Percentiles rank a stretch among this genome's conserved stretches.
These are phyloP conservation scores for Oxyruncus cristatus DNA, from an alignment of 2,113 vertebrate genomes.

Conservation along the genomic window DNA sequence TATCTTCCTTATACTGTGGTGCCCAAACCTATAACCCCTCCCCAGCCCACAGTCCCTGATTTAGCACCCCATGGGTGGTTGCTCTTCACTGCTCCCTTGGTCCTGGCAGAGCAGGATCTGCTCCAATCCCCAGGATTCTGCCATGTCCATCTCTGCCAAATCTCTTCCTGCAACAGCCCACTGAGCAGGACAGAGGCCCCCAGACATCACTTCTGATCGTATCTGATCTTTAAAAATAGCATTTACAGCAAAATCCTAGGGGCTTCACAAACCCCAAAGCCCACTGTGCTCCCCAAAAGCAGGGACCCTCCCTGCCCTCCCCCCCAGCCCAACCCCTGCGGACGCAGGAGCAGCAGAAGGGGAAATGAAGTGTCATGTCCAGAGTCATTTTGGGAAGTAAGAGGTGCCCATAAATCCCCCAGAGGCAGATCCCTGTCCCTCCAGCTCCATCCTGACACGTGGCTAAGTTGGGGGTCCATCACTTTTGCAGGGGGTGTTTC, in stretches of 20 bases:
- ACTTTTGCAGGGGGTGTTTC: not conserved
- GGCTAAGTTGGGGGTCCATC: rapidly evolving
- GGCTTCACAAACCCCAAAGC: rapidly evolving
- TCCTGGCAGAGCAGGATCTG: not conserved
- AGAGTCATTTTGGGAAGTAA: not conserved
- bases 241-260: not conserved
- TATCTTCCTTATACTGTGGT: not conserved
- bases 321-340: not conserved
- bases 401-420: not conserved
- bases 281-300: rapidly evolving
- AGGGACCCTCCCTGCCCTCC: not conserved
- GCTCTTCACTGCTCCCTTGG: not conserved
- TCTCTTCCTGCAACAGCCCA: not conserved
- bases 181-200: not conserved
- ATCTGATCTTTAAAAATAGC: not conserved
- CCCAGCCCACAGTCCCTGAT: too few species aligned
- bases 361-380: not conserved
- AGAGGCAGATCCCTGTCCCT: rapidly evolving
- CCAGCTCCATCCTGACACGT: not conserved
- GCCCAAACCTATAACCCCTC: not conserved
- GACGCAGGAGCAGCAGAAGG: not conserved
- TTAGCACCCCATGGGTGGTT: not conserved
- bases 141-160: not conserved
- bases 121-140: not conserved
- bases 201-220: not conserved